Percentiles rank a stretch among this genome's conserved stretches.
Evolutionary conservation across 2,888 invertebrate genomes (phyloP).

Genomic region (Aquatica leii): DNA sequence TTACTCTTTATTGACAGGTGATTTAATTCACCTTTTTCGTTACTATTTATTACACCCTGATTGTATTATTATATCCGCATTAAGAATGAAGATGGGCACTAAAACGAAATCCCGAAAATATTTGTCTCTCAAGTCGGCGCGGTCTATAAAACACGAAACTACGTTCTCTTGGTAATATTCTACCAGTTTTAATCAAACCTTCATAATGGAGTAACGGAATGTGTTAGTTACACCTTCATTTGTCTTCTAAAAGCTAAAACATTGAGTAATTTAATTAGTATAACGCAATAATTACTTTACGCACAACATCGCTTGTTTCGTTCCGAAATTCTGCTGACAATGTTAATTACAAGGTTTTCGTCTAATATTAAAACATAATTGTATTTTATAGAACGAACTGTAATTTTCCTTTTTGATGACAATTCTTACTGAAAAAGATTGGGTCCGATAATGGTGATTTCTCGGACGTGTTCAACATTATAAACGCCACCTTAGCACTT

Average conservation of each 20-base stretch:
- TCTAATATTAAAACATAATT: too few relatives aligned
- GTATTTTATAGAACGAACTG: too few relatives aligned
- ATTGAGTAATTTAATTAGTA: slow-evolving; percentile 10
- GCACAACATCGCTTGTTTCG: neutral
- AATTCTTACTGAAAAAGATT: too few relatives aligned
- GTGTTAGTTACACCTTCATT: slow-evolving; percentile 13
- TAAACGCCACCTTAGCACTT: too few relatives aligned
- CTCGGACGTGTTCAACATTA: too few relatives aligned
- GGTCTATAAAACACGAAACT: slow-evolving; percentile 13
- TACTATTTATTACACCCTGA: neutral
- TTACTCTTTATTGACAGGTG: slow-evolving; percentile 16
- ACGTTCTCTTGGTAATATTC: slow-evolving; percentile 9
- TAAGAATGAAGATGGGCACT: neutral
- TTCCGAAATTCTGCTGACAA: neutral
- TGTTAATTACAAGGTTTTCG: neutral
- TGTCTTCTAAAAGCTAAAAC: slow-evolving; percentile 11
- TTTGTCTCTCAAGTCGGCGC: neutral
- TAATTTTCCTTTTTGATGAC: too few relatives aligned
- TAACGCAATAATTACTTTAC: slow-evolving; percentile 5
- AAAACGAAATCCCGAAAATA: neutral
- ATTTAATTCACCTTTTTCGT: slow-evolving; percentile 13
- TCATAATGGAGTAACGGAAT: slow-evolving; percentile 13
- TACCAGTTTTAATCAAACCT: slow-evolving; percentile 21
- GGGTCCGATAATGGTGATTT: too few relatives aligned
- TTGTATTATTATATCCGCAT: neutral